Percentiles rank a stretch among this genome's conserved stretches.
Conservation (phyloP, 23 tunicate genomes). For the Trididemnum nubilum region DNA sequence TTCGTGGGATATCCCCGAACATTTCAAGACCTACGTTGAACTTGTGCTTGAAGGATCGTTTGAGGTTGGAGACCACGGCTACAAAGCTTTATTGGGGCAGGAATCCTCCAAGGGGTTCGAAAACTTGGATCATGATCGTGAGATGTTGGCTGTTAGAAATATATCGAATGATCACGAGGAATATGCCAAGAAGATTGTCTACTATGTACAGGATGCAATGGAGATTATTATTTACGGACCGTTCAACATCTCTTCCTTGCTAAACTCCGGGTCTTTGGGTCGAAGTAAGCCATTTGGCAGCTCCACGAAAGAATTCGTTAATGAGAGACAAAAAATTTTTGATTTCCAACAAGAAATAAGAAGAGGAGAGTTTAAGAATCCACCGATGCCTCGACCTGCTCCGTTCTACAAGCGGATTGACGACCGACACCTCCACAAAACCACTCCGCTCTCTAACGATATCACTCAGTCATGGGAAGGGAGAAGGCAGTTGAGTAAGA, state of each 20-base stretch:
- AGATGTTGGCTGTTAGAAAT: not conserved
- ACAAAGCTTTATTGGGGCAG: not conserved
- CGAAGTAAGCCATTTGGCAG: conserved; percentile 9
- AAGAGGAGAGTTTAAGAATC: conserved; percentile 22
- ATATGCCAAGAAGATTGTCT: not conserved
- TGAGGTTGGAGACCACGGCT: conserved; percentile 48
- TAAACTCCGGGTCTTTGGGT: not conserved
- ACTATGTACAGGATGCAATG: conserved; percentile 58
- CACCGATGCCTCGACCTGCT: conserved; percentile 45
- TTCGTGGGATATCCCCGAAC: conserved; percentile 92
- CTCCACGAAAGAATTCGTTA: conserved; percentile 8
- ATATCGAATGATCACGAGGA: not conserved
- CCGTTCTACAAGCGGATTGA: conserved; percentile 35
- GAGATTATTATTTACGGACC: conserved; percentile 75
- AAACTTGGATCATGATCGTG: conserved; percentile 33
- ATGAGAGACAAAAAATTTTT: conserved; percentile 13
- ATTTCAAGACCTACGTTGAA: conserved; percentile 72
- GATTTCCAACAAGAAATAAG: conserved; percentile 3
- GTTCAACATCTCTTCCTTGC: not conserved
- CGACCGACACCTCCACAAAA: not conserved
- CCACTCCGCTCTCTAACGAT: not conserved
- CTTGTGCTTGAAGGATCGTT: conserved; percentile 65
- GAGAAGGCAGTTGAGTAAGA: conserved; percentile 49
- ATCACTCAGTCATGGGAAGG: conserved; percentile 45
- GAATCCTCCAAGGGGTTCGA: conserved; percentile 10